Evolutionary conservation across 2,797 vertebrate genomes (phyloP).

Genomic region (Takifugu ocellatus): DNA sequence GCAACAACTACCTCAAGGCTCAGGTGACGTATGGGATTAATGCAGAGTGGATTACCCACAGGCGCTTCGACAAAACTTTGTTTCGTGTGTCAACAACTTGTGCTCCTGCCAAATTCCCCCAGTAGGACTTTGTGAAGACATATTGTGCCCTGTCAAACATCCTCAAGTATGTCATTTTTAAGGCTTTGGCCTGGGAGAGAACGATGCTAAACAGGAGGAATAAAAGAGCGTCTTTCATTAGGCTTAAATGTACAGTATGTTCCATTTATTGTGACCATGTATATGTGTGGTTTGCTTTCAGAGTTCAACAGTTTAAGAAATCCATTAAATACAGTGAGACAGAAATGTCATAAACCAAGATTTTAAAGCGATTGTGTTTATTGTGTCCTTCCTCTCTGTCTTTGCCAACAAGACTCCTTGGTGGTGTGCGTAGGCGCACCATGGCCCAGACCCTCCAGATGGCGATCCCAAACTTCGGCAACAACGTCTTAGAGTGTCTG

Average conservation of each 20-base stretch:
- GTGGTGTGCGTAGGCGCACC: conserved; percentile 78
- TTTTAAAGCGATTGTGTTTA: background rate
- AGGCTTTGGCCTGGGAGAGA: conserved; percentile 8
- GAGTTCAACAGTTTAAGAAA: too few species aligned
- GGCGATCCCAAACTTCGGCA: conserved; percentile 98
- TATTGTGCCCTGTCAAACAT: conserved; percentile 16
- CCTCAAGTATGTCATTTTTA: conserved; percentile 10
- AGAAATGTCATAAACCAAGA: too few species aligned
- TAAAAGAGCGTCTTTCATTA: conserved; percentile 6
- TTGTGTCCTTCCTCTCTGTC: background rate
- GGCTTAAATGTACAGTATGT: conserved; percentile 2
- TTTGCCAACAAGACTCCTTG: conserved; percentile 60
- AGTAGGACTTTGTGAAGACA: conserved; percentile 19
- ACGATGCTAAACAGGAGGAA: conserved; percentile 1
- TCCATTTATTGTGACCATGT: too few species aligned
- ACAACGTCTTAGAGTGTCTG: conserved; percentile 95
- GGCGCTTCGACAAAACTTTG: conserved; percentile 42
- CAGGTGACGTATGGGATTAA: conserved; percentile 46
- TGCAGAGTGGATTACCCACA: conserved; percentile 34
- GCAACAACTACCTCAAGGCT: conserved; percentile 33
- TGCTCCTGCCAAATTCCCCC: conserved; percentile 21
- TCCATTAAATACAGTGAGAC: too few species aligned
- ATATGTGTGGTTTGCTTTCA: too few species aligned
- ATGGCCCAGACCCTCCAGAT: conserved; percentile 98
- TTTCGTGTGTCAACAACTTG: conserved; percentile 29